Evolutionary conservation across 2,888 invertebrate genomes (phyloP).

Genomic region (Chalcis sispes): DNA sequence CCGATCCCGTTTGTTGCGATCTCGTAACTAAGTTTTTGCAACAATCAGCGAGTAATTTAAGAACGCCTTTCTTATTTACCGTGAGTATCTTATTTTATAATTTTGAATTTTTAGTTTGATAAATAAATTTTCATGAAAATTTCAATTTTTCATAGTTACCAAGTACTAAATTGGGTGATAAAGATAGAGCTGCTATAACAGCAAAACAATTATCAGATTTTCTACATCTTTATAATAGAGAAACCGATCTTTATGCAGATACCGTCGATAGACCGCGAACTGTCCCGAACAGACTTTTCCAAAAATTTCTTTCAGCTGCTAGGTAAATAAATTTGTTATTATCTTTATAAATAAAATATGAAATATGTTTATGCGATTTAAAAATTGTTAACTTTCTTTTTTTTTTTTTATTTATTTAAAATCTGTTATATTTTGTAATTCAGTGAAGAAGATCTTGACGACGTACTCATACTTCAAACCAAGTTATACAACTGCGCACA

Average conservation of each 20-base stretch:
- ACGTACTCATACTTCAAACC: slow-evolving; percentile 81
- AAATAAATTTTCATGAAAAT: neutral
- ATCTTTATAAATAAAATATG: neutral
- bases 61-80: slow-evolving; percentile 82
- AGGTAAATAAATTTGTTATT: slow-evolving; percentile 72
- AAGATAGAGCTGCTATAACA: slow-evolving; percentile 89
- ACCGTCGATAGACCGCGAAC: slow-evolving; percentile 82
- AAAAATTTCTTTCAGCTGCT: slow-evolving; percentile 80
- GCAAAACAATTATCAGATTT: slow-evolving; percentile 91
- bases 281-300: slow-evolving; percentile 78
- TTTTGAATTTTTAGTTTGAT: slow-evolving; percentile 1
- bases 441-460: slow-evolving; percentile 86
- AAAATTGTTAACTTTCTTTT: neutral
- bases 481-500: slow-evolving; percentile 80
- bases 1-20: slow-evolving; percentile 77
- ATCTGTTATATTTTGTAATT: slow-evolving; percentile 57
- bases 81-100: slow-evolving; percentile 71
- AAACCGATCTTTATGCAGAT: slow-evolving; percentile 87
- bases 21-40: slow-evolving; percentile 87
- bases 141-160: slow-evolving; percentile 78
- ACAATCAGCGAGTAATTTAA: slow-evolving; percentile 83
- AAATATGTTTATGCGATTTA: neutral
- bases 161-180: slow-evolving; percentile 84
- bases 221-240: slow-evolving; percentile 88
- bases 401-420: neutral